Evolutionary conservation across 2,797 vertebrate species (phyloP).

Genomic region (Muscicapa striata): DNA sequence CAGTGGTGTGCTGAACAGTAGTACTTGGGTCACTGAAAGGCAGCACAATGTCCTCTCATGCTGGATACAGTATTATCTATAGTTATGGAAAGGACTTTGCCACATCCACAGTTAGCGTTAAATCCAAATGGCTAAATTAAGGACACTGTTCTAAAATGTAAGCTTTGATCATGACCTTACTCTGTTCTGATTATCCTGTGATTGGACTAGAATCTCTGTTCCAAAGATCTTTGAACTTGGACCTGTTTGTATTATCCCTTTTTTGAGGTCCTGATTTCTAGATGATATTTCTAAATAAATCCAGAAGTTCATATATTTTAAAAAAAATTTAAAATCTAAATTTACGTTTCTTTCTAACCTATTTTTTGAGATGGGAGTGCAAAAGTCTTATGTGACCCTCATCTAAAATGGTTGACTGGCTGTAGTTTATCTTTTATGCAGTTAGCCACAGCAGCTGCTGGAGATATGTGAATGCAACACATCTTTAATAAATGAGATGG

Average conservation of each 20-base stretch:
- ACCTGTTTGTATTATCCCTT: not conserved
- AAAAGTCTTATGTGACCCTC: not conserved
- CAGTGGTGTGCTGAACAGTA: not conserved
- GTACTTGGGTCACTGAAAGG: not conserved
- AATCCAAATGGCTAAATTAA: not conserved
- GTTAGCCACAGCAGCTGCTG: not conserved
- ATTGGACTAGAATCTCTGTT: not conserved
- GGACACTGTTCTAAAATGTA: not conserved
- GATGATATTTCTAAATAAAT: not conserved
- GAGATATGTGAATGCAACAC: not conserved
- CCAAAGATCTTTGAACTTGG: not conserved
- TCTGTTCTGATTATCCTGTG: not conserved
- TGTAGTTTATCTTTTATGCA: not conserved
- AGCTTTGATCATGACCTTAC: not conserved
- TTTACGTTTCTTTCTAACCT: not conserved
- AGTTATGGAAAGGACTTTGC: not conserved
- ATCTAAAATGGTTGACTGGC: not conserved
- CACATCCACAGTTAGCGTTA: not conserved
- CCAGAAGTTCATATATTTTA: not conserved
- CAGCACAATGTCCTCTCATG: not conserved
- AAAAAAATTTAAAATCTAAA: not conserved
- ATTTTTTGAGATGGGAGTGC: not conserved
- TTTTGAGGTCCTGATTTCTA: not conserved
- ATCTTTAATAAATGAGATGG: constrained; percentile 56
- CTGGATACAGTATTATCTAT: rapidly evolving